Percentiles rank a stretch among this genome's conserved stretches.
Conservation (phyloP, 2,888 invertebrate species). For the Cylloceria caligata region DNA sequence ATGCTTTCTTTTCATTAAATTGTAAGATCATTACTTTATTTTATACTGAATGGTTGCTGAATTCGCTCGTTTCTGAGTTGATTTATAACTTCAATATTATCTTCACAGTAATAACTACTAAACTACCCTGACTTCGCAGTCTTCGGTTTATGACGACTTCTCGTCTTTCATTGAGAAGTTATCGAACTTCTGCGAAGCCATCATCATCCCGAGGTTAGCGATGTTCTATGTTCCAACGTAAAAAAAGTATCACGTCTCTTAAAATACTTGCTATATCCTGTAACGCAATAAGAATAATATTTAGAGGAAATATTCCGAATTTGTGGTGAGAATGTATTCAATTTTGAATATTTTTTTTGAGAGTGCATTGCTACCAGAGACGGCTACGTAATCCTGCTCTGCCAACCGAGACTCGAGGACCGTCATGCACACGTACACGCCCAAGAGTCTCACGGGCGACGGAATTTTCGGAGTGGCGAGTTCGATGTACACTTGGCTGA, state of each 20-base stretch:
- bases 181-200: constrained; percentile 5
- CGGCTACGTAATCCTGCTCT: constrained; percentile 17
- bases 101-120: background rate
- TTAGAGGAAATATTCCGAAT: constrained; percentile 23
- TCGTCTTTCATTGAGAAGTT: constrained; percentile 42
- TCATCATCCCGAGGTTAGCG: background rate
- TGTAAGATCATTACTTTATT: background rate
- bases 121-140: background rate
- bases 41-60: background rate
- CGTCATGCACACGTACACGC: background rate
- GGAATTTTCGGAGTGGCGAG: constrained; percentile 63
- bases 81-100: constrained; percentile 12
- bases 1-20: background rate
- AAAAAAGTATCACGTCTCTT: constrained; percentile 4
- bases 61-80: constrained; percentile 18
- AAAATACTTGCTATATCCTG: background rate
- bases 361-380: constrained; percentile 30
- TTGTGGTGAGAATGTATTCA: constrained; percentile 52
- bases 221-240: too few species aligned
- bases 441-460: constrained; percentile 35
- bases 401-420: constrained; percentile 20
- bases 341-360: constrained; percentile 46
- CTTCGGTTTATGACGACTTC: constrained; percentile 11
- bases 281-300: constrained; percentile 30
- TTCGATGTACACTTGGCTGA: constrained; percentile 64